Base-by-base conservation (phyloP, 2,797 vertebrate genomes). In the Pantherophis alleghaniensis region DNA sequence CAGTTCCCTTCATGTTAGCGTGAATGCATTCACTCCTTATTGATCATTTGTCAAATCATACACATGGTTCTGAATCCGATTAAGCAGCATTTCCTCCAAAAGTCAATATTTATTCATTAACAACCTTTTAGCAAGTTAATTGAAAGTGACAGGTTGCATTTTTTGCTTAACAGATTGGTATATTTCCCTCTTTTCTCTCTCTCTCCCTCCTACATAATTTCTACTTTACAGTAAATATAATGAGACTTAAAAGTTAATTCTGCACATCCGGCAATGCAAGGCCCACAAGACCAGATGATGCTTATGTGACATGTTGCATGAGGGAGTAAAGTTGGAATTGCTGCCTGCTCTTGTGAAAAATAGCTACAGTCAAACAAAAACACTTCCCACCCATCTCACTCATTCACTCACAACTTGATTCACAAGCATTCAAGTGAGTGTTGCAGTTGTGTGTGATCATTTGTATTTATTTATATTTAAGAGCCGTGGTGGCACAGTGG, bases 101-200 rank as follows among this genome's bases (percentile, higher is more conserved):
- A 97, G 97, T 97, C 97, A 97, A 97, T 97, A 97, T 97, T 97
- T 97, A 97, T 97, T 97, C 96, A 97, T 97, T 97, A 96, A 96
- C 96, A 96, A 96, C 96, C 96, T 96, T 97, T 97, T 97, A 97
- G 94, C 94, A 94, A 93, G 95, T 95, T 97, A 97, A 97, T 97
- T 97, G 96, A 94, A 97, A 96, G 96, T 96, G 97, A 96, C 96
- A 96, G 95, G 95, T 96, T 95, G 95, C 95, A 94, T 96, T 96
- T 96, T 96, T 96, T 95, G 95, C 93, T 93, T 95, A 96, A 96
- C 94, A 92, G 96, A 97, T 97, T 96, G 94, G 57, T 89, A 86
- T 83, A 89, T 89, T 93, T 87, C n/a, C 20, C 24, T 88, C 56
- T 60, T 59, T 22, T 86, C 93, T 96, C 28, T 20, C 42, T 16